phyloP scores from a whole-genome alignment of 2,113 vertebrate genomes.

The Cacatua alba region DNA sequence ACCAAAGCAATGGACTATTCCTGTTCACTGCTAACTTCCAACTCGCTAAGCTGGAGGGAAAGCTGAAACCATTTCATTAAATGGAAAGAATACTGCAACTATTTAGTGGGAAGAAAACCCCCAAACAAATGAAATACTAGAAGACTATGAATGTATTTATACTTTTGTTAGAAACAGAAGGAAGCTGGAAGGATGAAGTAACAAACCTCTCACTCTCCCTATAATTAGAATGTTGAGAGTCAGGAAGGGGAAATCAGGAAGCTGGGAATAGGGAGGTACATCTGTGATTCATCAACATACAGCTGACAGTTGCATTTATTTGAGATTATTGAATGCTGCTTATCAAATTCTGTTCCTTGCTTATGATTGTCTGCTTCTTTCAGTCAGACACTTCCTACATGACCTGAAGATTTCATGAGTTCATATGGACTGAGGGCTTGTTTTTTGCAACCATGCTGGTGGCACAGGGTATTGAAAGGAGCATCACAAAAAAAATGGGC shows the following conservation, averaged over 20 bases:
- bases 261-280: neutral
- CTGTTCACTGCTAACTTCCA: conserved; percentile 24
- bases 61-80: neutral
- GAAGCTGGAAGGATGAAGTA: neutral
- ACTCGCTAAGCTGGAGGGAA: conserved; percentile 1
- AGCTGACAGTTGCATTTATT: neutral
- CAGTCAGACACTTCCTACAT: neutral
- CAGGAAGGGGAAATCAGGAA: conserved; percentile 14
- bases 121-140: conserved; percentile 4
- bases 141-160: neutral
- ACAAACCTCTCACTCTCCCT: neutral
- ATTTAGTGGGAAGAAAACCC: neutral
- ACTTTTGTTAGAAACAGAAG: neutral
- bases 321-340: conserved; percentile 13
- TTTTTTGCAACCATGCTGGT: neutral
- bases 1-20: neutral
- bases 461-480: neutral
- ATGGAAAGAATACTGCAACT: neutral
- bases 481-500: neutral
- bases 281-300: neutral
- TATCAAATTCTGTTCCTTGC: neutral
- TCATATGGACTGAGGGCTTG: neutral
- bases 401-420: neutral
- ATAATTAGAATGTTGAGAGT: neutral
- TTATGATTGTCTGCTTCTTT: neutral